A percentile compares a stretch with the other conserved stretches of the same genome.
Evolutionary conservation across 2,888 invertebrate genomes (phyloP).

Genomic region (Nomada goodeniana): DNA sequence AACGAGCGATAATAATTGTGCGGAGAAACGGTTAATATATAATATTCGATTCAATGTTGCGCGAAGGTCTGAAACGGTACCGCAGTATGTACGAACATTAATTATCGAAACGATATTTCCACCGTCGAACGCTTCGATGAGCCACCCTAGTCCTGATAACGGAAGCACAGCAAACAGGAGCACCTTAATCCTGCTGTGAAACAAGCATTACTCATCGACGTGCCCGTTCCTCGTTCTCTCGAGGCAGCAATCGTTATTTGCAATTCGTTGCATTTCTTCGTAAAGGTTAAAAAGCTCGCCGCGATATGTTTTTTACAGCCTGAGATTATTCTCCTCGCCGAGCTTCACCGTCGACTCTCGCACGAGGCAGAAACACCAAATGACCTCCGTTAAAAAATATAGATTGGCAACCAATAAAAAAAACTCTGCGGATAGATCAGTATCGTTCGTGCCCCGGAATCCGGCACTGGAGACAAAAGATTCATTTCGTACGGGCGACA

Average conservation of each 20-base stretch:
- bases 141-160: neutral
- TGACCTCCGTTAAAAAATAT: no score
- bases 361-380: no score
- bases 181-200: neutral
- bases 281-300: neutral
- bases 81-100: neutral
- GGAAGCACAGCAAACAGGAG: neutral
- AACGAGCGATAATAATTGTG: no score
- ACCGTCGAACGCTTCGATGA: neutral
- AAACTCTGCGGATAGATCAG: no score
- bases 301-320: no score
- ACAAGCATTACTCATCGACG: neutral
- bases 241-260: neutral
- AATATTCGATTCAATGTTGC: no score
- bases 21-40: no score
- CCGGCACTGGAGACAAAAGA: no score
- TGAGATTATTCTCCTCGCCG: neutral
- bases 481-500: no score
- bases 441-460: no score
- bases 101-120: neutral
- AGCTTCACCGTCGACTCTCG: neutral
- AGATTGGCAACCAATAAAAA: no score
- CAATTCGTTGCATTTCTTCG: neutral
- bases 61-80: no score
- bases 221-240: neutral